These are phyloP conservation scores for Patella depressa DNA, from an alignment of 2,888 invertebrate genomes.

Conservation along the genomic window DNA sequence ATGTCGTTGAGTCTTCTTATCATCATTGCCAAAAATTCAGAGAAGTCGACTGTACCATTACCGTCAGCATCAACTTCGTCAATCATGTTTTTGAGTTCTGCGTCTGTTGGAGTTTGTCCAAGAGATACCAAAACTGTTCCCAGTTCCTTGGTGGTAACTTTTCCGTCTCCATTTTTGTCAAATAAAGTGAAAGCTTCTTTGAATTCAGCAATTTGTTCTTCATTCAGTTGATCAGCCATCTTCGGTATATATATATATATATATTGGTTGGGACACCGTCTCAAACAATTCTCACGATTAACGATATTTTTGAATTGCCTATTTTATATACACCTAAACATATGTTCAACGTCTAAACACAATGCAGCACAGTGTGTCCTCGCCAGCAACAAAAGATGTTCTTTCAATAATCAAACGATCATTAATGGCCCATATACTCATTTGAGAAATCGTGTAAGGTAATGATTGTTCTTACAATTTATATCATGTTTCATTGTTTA, in stretches of 20 bases:
- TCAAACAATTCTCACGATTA: too few relatives aligned
- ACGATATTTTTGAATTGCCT: too few relatives aligned
- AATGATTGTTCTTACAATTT: too few relatives aligned
- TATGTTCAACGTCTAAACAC: too few relatives aligned
- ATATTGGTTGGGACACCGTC: too few relatives aligned
- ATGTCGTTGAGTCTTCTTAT: slow-evolving; percentile 99
- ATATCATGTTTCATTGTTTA: too few relatives aligned
- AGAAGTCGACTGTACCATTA: slow-evolving; percentile 99
- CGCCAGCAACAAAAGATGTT: too few relatives aligned
- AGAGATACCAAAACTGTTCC: slow-evolving; percentile 99
- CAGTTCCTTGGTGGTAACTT: slow-evolving; percentile 99
- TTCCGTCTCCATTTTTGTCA: slow-evolving; percentile 81
- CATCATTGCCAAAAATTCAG: slow-evolving; percentile 99
- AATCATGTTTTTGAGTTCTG: not conserved
- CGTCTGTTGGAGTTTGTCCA: not conserved
- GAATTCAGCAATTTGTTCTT: not conserved
- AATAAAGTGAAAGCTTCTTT: not conserved
- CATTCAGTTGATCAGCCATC: not conserved
- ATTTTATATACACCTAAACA: too few relatives aligned
- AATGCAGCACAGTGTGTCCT: too few relatives aligned
- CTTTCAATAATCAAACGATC: too few relatives aligned
- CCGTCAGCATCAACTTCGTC: slow-evolving; percentile 88
- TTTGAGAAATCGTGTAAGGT: too few relatives aligned
- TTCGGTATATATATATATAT: not conserved
- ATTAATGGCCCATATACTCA: too few relatives aligned